Conservation (phyloP, 2,888 invertebrate genomes). For the Platynereis dumerilii region DNA sequence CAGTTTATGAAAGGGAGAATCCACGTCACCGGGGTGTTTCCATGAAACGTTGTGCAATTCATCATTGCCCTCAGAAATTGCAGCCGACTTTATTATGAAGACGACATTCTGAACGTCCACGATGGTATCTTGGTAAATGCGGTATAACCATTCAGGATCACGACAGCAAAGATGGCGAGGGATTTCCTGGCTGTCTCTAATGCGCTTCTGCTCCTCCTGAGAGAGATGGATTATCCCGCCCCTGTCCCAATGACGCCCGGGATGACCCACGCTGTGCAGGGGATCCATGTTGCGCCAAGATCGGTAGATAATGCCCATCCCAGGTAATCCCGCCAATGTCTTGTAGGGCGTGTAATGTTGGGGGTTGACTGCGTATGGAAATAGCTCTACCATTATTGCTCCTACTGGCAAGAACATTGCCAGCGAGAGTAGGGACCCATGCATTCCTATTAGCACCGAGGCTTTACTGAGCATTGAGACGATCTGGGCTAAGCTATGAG, state of each 20-base stretch:
- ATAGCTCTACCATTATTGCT: slow-evolving; percentile 64
- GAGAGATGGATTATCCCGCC: slow-evolving; percentile 64
- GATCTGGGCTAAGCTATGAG: slow-evolving; percentile 50
- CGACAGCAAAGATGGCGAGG: slow-evolving; percentile 65
- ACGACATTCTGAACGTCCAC: slow-evolving; percentile 55
- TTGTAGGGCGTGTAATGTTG: slow-evolving; percentile 64
- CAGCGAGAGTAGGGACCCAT: slow-evolving; percentile 65
- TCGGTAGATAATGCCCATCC: slow-evolving; percentile 59
- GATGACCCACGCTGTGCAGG: slow-evolving; percentile 56
- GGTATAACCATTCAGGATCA: slow-evolving; percentile 65
- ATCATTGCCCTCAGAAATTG: no score
- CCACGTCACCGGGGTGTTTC: no score
- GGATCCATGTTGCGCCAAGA: slow-evolving; percentile 63
- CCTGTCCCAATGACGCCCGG: slow-evolving; percentile 56
- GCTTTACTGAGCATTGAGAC: slow-evolving; percentile 45
- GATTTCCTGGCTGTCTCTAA: slow-evolving; percentile 55
- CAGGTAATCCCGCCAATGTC: slow-evolving; percentile 58
- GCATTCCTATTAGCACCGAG: slow-evolving; percentile 62
- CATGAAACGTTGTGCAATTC: no score
- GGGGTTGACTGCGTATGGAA: slow-evolving; percentile 66
- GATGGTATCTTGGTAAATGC: slow-evolving; percentile 67
- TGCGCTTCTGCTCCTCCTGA: slow-evolving; percentile 48
- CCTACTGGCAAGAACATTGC: slow-evolving; percentile 62
- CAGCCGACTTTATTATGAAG: slow-evolving; percentile 36
- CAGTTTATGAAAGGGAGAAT: no score